Evolutionary conservation across 2,797 vertebrate species (phyloP), one percentile per base, ranked within the genome.

Genomic region (Dallia pectoralis): DNA sequence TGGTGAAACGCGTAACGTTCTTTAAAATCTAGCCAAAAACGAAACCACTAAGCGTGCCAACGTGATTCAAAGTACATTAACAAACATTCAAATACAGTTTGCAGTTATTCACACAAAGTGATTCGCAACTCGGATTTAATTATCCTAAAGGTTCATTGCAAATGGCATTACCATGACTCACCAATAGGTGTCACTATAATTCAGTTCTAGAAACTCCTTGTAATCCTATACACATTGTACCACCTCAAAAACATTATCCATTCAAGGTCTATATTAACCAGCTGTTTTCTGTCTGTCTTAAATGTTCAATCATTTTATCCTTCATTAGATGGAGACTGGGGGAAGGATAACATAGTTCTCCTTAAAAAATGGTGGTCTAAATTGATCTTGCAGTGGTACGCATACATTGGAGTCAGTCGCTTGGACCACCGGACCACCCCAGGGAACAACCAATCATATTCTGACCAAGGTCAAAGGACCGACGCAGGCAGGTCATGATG

Each of bases 161-260:
- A 32, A 16, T 18, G 16, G 32, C 44, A 12, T 33, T 65, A 27
- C n/a, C 25, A 32, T 30, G 22, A 49, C 40, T 25, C 30, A 30
- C n/a, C 76, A 77, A 48, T 65, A 70, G 72, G 63, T 74, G 76
- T 48, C 76, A 67, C 48, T 74, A 62, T 67, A 61, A 66, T 32
- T 16, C 62, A 29, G 49, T 8, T 44, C 14, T 44, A 44, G 2
- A 8, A 32, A 70, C 40, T 48, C 67, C 49, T 27, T 51, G 29
- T 19, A 22, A 4, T 32, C 51, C 51, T 19, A 18, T 19, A 51
- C 19, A 18, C 51, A 53, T 7, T 40, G 36, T 40, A 40, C 5
- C 36, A 19, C 19, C 51, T 8, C 63, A 65, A 30, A 33, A 33
- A n/a, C 69, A 30, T 27, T 48, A 62, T 11, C 22, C 30, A 36